Conservation (phyloP, 1,140 invertebrate genomes). For the Ips typographus region DNA sequence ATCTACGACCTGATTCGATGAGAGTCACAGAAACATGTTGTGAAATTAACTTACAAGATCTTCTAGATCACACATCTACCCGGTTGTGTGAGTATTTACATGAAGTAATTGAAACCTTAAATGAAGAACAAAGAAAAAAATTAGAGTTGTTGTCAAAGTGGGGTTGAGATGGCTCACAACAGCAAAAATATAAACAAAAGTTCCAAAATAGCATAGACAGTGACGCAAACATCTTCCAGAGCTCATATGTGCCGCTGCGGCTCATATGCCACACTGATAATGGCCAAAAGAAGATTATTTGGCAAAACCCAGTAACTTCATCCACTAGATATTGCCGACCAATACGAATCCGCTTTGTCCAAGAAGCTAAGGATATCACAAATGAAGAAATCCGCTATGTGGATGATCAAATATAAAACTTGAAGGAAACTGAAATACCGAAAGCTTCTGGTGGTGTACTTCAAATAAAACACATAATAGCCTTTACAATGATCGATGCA, state of each 20-base stretch:
- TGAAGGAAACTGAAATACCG: constrained; percentile 7
- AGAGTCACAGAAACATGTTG: background rate
- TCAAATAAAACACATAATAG: constrained; percentile 34
- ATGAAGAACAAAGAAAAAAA: background rate
- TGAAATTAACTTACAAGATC: background rate
- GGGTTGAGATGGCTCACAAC: constrained; percentile 34
- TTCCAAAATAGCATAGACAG: constrained; percentile 36
- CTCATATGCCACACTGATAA: constrained; percentile 28
- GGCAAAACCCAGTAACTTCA: constrained; percentile 43
- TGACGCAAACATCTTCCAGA: constrained; percentile 42
- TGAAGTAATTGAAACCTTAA: constrained; percentile 4
- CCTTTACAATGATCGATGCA: constrained; percentile 52
- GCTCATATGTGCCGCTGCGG: constrained; percentile 45
- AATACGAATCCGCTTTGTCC: constrained; percentile 41
- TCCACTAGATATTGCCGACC: constrained; percentile 41
- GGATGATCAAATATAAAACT: background rate
- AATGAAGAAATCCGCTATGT: constrained; percentile 10
- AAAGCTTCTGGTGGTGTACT: background rate
- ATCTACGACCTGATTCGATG: background rate
- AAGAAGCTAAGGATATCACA: constrained; percentile 25
- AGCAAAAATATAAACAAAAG: constrained; percentile 42
- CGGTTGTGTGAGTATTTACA: background rate
- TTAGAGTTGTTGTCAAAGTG: constrained; percentile 25
- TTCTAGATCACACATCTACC: constrained; percentile 5
- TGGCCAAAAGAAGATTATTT: constrained; percentile 40